Percentiles rank a stretch among this genome's conserved stretches.
Conservation (phyloP, 2,888 invertebrate species). For the Platycnemis pennipes region DNA sequence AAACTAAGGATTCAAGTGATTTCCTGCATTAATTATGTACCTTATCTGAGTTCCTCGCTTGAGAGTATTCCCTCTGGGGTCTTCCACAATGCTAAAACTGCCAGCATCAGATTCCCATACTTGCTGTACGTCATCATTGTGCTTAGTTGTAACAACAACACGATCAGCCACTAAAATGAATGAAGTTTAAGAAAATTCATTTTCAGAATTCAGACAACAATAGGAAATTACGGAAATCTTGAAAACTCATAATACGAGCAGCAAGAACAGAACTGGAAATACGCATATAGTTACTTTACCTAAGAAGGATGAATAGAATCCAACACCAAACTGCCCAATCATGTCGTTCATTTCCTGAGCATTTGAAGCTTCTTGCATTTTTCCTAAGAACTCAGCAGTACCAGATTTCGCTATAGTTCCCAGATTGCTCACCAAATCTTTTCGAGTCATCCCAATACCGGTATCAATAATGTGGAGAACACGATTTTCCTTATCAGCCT, state of each 20-base stretch:
- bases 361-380: slow-evolving; percentile 87
- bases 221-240: too few relatives aligned
- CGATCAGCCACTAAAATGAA: slow-evolving; percentile 89
- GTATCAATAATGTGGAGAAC: slow-evolving; percentile 97
- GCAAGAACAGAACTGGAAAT: not conserved
- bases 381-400: slow-evolving; percentile 96
- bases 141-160: slow-evolving; percentile 97
- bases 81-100: slow-evolving; percentile 93
- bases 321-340: slow-evolving; percentile 99
- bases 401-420: slow-evolving; percentile 99
- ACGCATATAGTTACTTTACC: slow-evolving; percentile 73
- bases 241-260: too few relatives aligned
- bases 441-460: slow-evolving; percentile 98
- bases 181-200: not conserved
- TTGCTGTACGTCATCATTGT: slow-evolving; percentile 96
- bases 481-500: slow-evolving; percentile 94
- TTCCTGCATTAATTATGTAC: too few relatives aligned
- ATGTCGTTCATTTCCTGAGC: slow-evolving; percentile 94
- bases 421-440: slow-evolving; percentile 96
- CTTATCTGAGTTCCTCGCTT: slow-evolving; percentile 94
- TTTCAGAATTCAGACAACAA: not conserved
- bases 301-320: slow-evolving; percentile 98
- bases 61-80: slow-evolving; percentile 96
- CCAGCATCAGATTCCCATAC: slow-evolving; percentile 99
- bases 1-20: too few relatives aligned